Percentiles rank a stretch among this genome's conserved stretches.
phyloP scores from a whole-genome alignment of 2,888 invertebrate genomes.

The Aphodius granarius region DNA sequence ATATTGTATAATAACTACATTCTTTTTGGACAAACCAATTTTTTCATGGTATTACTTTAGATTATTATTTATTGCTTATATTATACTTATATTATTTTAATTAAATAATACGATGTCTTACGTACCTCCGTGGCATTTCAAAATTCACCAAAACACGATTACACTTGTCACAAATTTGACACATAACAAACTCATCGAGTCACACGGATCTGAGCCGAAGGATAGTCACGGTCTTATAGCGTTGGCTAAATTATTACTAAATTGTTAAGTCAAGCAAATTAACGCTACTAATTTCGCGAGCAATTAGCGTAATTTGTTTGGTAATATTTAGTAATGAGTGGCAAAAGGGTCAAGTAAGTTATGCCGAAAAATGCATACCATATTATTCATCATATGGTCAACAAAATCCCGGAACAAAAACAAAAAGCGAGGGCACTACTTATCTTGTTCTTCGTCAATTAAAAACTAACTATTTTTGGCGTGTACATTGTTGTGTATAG shows the following conservation, averaged over 20 bases:
- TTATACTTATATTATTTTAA: too few species aligned
- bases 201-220: not conserved
- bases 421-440: not conserved
- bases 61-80: too few species aligned
- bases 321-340: not conserved
- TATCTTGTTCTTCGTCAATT: not conserved
- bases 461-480: not conserved
- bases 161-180: not conserved
- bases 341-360: not conserved
- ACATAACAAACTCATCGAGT: not conserved
- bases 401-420: not conserved
- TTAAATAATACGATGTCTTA: too few species aligned
- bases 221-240: not conserved
- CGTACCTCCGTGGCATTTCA: not conserved
- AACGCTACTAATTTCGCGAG: not conserved
- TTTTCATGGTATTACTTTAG: too few species aligned
- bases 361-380: not conserved
- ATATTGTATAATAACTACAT: too few species aligned
- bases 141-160: not conserved
- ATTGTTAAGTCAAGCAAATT: not conserved
- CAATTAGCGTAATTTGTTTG: not conserved
- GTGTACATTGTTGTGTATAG: too few species aligned
- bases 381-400: not conserved
- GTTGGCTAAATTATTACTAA: not conserved
- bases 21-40: too few species aligned